Evolutionary conservation across 2,797 vertebrate species (phyloP), one percentile per base, ranked within the genome.

Genomic region (Malurus splendens): DNA sequence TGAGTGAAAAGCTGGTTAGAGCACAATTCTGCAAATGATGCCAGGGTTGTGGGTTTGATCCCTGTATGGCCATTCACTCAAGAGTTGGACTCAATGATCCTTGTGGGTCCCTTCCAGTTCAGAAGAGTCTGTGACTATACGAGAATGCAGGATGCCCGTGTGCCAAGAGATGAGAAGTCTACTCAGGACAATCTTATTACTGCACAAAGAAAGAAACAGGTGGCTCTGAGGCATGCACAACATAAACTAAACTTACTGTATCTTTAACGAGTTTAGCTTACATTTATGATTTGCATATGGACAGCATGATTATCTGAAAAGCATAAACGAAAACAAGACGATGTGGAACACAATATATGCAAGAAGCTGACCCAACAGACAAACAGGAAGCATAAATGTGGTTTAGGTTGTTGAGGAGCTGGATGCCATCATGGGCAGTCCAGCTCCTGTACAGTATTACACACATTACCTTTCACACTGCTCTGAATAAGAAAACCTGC

Each of bases 381-480:
- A 52, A 70, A 74, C 0, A 0, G 10, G 14, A 78, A 17, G 14
- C 36, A 36, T 14, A 27, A 41, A 48, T 9, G 14, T 8, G 7
- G 17, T 66, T 71, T 57, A 24, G 4, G 15, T 3, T 66, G 17
- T 12, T 55, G 16, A 39, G 16, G n/a, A 74, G 18, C 32, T 57
- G 27, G 38, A 74, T 13, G 14, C 12, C 27, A 51, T 22, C 38
- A 44, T 3, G 15, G 44, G 32, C 38, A 65, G 52, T 16, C 22
- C 6, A 32, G 22, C 9, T 51, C 56, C 51, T 44, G 8, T 23
- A 42, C 5, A 41, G 23, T 16, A 18, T 32, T 38, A 57, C 18
- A 57, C 0, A 57, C 0, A 0, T 23, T 57, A 51, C 23, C 15
- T 57, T 74, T 51, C 52, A 28, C 14, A 11, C 7, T 11, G 27